phyloP scores from a whole-genome alignment of 2,888 invertebrate species.

The Odontomyia ornata region DNA sequence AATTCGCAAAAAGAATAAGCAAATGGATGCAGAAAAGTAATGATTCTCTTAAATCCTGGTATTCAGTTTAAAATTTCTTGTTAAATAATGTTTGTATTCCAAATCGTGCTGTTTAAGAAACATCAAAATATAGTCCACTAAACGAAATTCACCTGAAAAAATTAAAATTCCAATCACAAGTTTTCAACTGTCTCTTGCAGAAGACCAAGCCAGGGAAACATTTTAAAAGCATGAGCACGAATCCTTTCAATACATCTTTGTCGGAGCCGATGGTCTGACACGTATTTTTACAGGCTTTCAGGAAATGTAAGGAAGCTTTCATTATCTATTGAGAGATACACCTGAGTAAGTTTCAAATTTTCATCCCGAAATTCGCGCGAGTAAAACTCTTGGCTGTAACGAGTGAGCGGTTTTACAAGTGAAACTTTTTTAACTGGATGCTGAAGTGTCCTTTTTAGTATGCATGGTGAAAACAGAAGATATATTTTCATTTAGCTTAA shows the following conservation, averaged over 20 bases:
- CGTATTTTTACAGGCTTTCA: neutral
- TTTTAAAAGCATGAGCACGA: neutral
- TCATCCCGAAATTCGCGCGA: neutral
- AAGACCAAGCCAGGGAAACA: neutral
- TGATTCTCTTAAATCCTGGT: too few species aligned
- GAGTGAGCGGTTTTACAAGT: neutral
- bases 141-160: neutral
- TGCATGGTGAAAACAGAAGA: neutral
- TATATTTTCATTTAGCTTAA: neutral
- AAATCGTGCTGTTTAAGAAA: neutral
- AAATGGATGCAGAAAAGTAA: too few species aligned
- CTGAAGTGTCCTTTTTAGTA: neutral
- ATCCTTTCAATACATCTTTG: neutral
- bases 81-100: too few species aligned
- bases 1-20: too few species aligned
- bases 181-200: neutral
- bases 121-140: neutral
- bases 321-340: neutral
- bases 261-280: neutral
- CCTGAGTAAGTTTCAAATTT: neutral
- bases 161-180: neutral
- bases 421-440: neutral
- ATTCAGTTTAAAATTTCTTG: too few species aligned
- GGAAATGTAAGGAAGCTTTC: neutral
- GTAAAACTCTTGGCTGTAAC: too few species aligned